These are phyloP conservation scores for Coleophora deauratella DNA, from an alignment of 2,888 invertebrate genomes.

Conservation along the genomic window DNA sequence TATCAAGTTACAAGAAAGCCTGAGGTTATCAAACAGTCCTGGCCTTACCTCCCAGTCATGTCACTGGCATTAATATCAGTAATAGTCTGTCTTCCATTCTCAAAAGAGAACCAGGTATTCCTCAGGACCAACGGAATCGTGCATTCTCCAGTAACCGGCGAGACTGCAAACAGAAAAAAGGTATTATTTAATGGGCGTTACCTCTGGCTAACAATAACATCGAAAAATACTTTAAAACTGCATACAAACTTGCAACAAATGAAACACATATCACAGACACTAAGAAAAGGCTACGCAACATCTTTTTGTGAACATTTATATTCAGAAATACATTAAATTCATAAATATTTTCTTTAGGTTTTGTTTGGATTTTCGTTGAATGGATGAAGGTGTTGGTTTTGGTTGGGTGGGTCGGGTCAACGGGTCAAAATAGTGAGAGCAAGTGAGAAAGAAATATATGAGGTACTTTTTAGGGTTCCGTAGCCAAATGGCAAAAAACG, in stretches of 20 bases:
- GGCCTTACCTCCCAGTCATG: conserved; percentile 77
- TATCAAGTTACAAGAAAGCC: too few species aligned
- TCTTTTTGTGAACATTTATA: conserved; percentile 16
- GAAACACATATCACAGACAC: conserved; percentile 21
- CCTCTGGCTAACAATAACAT: conserved; percentile 23
- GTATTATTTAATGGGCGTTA: conserved; percentile 45
- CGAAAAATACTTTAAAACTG: not conserved
- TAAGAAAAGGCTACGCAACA: conserved; percentile 22
- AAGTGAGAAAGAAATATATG: too few species aligned
- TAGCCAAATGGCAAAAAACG: too few species aligned
- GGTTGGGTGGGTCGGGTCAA: too few species aligned
- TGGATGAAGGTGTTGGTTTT: too few species aligned
- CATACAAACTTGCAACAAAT: conserved; percentile 28
- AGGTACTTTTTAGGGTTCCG: too few species aligned
- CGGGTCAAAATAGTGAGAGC: too few species aligned
- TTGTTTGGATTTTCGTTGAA: too few species aligned
- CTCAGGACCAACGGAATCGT: conserved; percentile 85
- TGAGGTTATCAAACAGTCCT: too few species aligned
- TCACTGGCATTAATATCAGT: conserved; percentile 87
- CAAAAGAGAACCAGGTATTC: conserved; percentile 94
- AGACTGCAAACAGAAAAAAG: conserved; percentile 32
- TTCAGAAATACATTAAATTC: conserved; percentile 8
- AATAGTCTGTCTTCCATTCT: conserved; percentile 86
- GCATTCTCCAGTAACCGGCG: conserved; percentile 67
- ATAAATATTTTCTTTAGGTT: too few species aligned